A percentile compares a stretch with the other conserved stretches of the same genome.
Evolutionary conservation across 2,113 vertebrate species (phyloP).

Genomic region (Pachycephala philippinensis): DNA sequence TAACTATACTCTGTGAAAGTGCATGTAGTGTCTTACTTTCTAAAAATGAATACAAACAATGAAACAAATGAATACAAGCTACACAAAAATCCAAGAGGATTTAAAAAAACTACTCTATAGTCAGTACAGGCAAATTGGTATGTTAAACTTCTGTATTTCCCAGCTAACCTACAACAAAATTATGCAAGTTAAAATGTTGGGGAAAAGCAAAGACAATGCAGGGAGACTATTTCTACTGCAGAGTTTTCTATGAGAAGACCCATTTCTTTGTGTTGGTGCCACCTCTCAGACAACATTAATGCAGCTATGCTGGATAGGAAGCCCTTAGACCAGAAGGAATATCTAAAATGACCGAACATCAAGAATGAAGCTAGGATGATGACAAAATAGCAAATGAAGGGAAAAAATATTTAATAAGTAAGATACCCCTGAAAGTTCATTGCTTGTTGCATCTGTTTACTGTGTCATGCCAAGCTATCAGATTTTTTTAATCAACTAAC

Average conservation of each 20-base stretch:
- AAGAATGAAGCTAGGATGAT: not conserved
- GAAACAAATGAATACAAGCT: not conserved
- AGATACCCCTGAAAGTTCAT: not conserved
- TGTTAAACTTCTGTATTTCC: not conserved
- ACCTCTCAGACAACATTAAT: not conserved
- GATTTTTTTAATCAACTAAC: not conserved
- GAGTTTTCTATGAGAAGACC: not conserved
- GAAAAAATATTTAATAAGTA: not conserved
- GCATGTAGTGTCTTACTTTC: not conserved
- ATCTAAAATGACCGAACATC: not conserved
- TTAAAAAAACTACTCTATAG: not conserved
- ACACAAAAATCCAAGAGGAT: not conserved
- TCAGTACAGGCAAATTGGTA: not conserved
- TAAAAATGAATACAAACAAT: not conserved
- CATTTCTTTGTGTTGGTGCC: not conserved
- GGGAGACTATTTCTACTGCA: not conserved
- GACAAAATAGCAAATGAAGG: not conserved
- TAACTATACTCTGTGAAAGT: not conserved
- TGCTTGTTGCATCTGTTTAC: not conserved
- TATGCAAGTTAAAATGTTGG: not conserved
- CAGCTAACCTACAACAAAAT: not conserved
- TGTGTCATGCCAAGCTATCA: not conserved
- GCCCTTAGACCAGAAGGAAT: not conserved
- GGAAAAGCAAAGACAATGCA: not conserved
- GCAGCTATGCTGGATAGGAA: not conserved